Evolutionary conservation across 1,140 invertebrate genomes (phyloP).

Genomic region (Camponotus floridanus): DNA sequence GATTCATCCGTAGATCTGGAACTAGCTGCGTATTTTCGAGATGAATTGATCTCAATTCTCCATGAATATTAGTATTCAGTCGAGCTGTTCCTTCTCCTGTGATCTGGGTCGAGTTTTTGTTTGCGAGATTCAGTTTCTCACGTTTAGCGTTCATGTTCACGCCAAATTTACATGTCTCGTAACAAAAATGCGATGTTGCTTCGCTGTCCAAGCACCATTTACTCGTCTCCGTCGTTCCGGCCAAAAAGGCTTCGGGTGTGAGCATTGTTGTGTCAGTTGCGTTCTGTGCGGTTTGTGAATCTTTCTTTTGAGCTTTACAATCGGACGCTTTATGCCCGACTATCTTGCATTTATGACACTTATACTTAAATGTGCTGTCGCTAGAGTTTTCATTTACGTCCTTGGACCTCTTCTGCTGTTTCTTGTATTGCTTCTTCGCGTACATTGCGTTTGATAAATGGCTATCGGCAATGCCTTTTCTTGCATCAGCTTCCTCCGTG

Average conservation of each 20-base stretch:
- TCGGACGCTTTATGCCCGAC: neutral
- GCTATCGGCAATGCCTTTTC: neutral
- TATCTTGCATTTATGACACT: neutral
- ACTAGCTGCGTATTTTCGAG: slow-evolving; percentile 34
- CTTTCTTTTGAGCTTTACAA: neutral
- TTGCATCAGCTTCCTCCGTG: neutral
- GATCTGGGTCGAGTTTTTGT: neutral
- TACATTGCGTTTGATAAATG: slow-evolving; percentile 4
- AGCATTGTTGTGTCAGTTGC: neutral
- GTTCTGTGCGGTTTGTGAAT: too few species aligned
- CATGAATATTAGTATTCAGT: slow-evolving; percentile 1
- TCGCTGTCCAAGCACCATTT: slow-evolving; percentile 41
- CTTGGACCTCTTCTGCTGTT: neutral
- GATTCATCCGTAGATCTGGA: slow-evolving; percentile 29
- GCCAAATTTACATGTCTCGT: neutral
- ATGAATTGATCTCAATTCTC: neutral
- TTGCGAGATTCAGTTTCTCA: neutral
- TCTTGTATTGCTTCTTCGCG: neutral
- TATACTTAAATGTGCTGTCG: neutral
- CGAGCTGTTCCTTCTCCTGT: neutral
- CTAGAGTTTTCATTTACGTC: neutral
- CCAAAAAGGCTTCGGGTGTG: neutral
- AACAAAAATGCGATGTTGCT: slow-evolving; percentile 12
- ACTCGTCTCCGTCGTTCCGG: neutral
- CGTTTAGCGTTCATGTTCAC: neutral